Base-by-base conservation (phyloP, 2,797 vertebrate species). In the Emys orbicularis region DNA sequence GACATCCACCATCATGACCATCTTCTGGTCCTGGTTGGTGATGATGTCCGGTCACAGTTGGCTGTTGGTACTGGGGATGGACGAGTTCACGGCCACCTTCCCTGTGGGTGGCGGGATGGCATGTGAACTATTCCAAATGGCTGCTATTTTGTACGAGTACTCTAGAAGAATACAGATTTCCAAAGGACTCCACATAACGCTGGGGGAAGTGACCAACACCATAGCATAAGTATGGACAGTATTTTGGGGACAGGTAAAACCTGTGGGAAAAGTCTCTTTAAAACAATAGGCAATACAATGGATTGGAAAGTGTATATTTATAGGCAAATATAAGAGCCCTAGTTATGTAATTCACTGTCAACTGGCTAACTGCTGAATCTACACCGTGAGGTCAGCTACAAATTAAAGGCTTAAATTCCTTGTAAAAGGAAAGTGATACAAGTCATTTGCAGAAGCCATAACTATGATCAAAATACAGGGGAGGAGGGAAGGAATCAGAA, bases 381-480 rank as follows among this genome's bases (percentile, higher is more conserved):
- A 19, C 37, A 37, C 68, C 2, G 2, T 72, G 37, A 25, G 3
- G 21, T 25, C 19, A 21, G 37, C 23, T 41, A 0, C 23, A 50
- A 8, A 65, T 31, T 2, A 2, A 90, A 2, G 2, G 16, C 1
- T 54, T 50, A 77, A 3, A 7, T 89, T 21, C 9, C 59, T 54
- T 74, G 1, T 12, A 72, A 0, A 9, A 23, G n/a, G 84, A 52
- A 68, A 81, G 34, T 2, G 1, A n/a, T 15, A n/a, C 49, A 50
- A 11, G 23, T 37, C n/a, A 76, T 29, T 41, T 90, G 86, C 52
- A 1, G 6, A 47, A 29, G 12, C 18, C 1, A 18, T 1, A 1
- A 6, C 2, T 8, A 50, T 34, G 5, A 37, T 59, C 81, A 84
- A 52, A 82, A 3, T 34, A 61, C 31, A 34, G 59, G 31, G 13